Percentiles rank a stretch among this genome's conserved stretches.
phyloP scores from a whole-genome alignment of 2,113 vertebrate species.

The Sminthopsis crassicaudata region DNA sequence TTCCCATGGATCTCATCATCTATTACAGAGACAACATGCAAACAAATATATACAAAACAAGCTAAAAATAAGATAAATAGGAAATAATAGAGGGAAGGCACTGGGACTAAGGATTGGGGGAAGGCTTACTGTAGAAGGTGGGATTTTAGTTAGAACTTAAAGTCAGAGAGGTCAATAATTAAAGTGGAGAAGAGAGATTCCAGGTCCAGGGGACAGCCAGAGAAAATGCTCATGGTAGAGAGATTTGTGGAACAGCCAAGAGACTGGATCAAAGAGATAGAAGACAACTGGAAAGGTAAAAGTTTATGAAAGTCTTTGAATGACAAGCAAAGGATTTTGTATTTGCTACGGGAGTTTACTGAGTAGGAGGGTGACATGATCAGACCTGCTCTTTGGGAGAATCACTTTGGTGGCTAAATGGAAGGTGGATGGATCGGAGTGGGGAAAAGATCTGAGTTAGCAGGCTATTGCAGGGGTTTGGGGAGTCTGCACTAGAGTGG shows the following conservation, averaged over 20 bases:
- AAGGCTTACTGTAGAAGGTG: neutral
- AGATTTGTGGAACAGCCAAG: neutral
- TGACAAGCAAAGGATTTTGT: neutral
- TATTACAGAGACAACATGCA: neutral
- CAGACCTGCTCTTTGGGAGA: neutral
- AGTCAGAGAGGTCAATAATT: neutral
- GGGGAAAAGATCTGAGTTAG: too few species aligned
- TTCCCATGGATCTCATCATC: neutral
- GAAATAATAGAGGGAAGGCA: neutral
- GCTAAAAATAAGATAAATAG: neutral
- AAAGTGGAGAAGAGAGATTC: neutral
- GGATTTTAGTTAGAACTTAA: neutral
- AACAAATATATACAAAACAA: neutral
- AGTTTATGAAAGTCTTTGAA: neutral
- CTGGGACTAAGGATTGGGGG: neutral
- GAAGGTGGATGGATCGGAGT: neutral
- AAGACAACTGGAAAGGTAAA: neutral
- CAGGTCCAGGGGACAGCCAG: neutral
- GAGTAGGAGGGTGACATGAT: neutral
- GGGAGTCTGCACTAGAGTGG: too few species aligned
- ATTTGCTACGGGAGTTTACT: neutral
- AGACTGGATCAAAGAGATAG: neutral
- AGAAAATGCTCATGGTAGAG: neutral
- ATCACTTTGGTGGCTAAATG: neutral
- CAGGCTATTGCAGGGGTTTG: too few species aligned